Evolutionary conservation across 2,113 vertebrate species (phyloP).

Genomic region (Noturus placidus): DNA sequence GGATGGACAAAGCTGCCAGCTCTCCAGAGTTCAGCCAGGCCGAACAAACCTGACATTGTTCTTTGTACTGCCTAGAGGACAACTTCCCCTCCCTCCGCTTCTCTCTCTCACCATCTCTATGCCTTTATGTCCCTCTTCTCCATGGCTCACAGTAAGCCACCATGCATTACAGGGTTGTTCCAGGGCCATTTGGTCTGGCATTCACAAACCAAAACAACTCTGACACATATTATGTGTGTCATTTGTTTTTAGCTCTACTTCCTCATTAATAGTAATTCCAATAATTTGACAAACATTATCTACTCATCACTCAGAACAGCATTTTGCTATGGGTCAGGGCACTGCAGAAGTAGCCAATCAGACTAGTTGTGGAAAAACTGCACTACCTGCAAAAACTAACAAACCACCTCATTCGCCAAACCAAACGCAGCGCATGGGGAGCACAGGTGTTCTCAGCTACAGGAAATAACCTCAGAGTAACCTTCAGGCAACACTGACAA

Average conservation of each 20-base stretch:
- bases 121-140: constrained; percentile 54
- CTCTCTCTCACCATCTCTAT: constrained; percentile 31
- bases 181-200: constrained; percentile 31
- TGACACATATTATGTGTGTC: constrained; percentile 20
- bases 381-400: constrained; percentile 45
- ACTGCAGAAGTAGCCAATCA: neutral
- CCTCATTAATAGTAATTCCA: neutral
- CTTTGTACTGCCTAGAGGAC: constrained; percentile 60
- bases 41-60: constrained; percentile 74
- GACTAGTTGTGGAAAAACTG: constrained; percentile 7
- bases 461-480: constrained; percentile 53
- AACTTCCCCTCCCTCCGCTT: constrained; percentile 51
- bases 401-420: neutral
- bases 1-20: constrained; percentile 70
- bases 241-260: constrained; percentile 22
- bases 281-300: constrained; percentile 1
- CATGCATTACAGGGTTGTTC: constrained; percentile 19
- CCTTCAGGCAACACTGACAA: constrained; percentile 43
- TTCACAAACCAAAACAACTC: constrained; percentile 26
- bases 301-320: neutral
- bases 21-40: constrained; percentile 66
- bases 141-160: constrained; percentile 25
- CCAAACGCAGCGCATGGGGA: constrained; percentile 36
- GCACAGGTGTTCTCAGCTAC: constrained; percentile 51
- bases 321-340: neutral